These are phyloP conservation scores for Podiceps cristatus DNA, from an alignment of 2,113 vertebrate species.

Conservation along the genomic window DNA sequence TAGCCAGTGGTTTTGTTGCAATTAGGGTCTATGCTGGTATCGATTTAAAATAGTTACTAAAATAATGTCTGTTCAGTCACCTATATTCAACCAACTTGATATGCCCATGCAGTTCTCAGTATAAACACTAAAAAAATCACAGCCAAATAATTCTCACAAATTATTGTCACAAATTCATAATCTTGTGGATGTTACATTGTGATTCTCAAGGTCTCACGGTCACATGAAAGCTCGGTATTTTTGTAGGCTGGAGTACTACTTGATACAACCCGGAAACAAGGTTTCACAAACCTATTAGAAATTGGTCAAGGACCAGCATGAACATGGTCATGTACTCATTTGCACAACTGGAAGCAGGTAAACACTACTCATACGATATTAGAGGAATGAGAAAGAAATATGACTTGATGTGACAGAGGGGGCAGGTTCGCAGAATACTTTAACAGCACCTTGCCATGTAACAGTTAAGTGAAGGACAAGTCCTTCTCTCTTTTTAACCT, in stretches of 20 bases:
- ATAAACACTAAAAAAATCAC: neutral
- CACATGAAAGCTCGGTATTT: neutral
- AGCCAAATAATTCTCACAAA: neutral
- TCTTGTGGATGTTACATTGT: neutral
- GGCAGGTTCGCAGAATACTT: neutral
- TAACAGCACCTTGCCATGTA: neutral
- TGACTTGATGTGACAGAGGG: neutral
- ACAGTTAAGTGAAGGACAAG: neutral
- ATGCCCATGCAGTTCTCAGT: neutral
- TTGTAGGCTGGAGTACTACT: neutral
- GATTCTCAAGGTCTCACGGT: neutral
- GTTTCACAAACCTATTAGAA: neutral
- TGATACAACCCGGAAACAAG: neutral
- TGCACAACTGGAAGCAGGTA: neutral
- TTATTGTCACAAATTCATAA: neutral
- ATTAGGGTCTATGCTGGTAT: neutral
- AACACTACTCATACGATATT: neutral
- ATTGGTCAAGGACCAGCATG: neutral
- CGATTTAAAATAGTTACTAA: neutral
- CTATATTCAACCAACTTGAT: neutral
- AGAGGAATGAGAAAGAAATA: neutral
- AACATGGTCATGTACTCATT: neutral
- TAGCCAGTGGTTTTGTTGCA: neutral
- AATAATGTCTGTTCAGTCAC: neutral
- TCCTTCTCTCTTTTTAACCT: neutral